Evolutionary conservation across 2,888 invertebrate genomes (phyloP).

Genomic region (Chironomus tentans): DNA sequence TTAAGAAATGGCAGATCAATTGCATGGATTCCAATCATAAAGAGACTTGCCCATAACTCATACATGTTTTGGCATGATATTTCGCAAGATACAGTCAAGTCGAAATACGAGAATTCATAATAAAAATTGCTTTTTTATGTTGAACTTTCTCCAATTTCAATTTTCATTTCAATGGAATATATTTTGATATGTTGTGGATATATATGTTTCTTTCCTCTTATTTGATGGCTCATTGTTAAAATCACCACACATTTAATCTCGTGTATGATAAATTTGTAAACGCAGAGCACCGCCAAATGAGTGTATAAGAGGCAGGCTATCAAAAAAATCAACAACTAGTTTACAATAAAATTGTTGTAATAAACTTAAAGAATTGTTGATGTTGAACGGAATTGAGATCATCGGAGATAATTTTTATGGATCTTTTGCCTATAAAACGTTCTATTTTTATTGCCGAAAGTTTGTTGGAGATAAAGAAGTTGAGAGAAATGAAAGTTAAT

Average conservation of each 20-base stretch:
- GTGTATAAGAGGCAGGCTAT: neutral
- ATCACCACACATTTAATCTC: neutral
- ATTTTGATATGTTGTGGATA: neutral
- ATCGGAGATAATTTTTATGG: neutral
- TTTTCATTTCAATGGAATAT: neutral
- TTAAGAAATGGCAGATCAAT: constrained; percentile 6
- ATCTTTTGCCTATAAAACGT: neutral
- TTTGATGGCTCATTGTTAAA: neutral
- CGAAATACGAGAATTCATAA: neutral
- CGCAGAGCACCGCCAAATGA: neutral
- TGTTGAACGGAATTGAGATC: neutral
- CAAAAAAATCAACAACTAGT: neutral
- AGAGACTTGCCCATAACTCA: constrained; percentile 1
- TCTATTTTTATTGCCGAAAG: neutral
- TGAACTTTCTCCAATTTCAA: constrained; percentile 1
- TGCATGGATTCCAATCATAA: neutral
- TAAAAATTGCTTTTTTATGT: too few relatives aligned
- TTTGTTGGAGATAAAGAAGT: neutral
- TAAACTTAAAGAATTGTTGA: neutral
- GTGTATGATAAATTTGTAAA: neutral
- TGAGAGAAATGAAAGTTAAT: too few relatives aligned
- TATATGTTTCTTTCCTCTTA: neutral
- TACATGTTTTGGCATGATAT: neutral
- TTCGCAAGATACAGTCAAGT: neutral
- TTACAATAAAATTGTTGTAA: neutral